Percentiles rank a stretch among this genome's conserved stretches.
phyloP scores from a whole-genome alignment of 1,140 invertebrate species.

The Chionoecetes opilio region DNA sequence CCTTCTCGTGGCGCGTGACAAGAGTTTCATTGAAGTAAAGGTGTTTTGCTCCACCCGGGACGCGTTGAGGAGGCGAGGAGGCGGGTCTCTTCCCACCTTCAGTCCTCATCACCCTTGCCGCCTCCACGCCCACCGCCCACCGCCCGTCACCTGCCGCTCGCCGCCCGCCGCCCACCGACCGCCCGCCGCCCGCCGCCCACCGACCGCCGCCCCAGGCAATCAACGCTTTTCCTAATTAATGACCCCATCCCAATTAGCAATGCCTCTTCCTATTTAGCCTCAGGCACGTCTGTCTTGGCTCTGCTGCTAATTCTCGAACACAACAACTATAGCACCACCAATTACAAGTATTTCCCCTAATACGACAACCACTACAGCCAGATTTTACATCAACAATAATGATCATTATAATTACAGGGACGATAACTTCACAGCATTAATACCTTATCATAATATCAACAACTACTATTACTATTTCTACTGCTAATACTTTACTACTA shows the following conservation, averaged over 20 bases:
- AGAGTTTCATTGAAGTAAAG: not conserved
- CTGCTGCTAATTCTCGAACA: not conserved
- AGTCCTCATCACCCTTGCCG: not conserved
- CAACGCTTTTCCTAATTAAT: not conserved
- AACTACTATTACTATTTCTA: not conserved
- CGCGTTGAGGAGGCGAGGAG: too few species aligned
- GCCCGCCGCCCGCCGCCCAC: too few species aligned
- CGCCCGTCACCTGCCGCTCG: too few species aligned
- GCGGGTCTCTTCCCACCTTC: not conserved
- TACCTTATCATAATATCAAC: not conserved
- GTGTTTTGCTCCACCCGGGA: not conserved
- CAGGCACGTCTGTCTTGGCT: not conserved
- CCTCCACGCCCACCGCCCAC: not conserved
- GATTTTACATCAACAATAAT: too few species aligned
- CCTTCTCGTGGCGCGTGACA: conserved; percentile 21
- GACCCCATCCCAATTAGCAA: conserved; percentile 15
- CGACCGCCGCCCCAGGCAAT: too few species aligned
- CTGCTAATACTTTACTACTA: not conserved
- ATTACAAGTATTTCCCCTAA: not conserved
- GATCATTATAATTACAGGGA: too few species aligned
- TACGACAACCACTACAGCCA: not conserved
- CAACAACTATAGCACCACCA: not conserved
- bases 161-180: too few species aligned
- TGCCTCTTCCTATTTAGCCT: not conserved
- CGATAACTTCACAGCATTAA: too few species aligned